A percentile compares a stretch with the other conserved stretches of the same genome.
Conservation (phyloP, 1,140 invertebrate genomes). For the Drosophila obscura region DNA sequence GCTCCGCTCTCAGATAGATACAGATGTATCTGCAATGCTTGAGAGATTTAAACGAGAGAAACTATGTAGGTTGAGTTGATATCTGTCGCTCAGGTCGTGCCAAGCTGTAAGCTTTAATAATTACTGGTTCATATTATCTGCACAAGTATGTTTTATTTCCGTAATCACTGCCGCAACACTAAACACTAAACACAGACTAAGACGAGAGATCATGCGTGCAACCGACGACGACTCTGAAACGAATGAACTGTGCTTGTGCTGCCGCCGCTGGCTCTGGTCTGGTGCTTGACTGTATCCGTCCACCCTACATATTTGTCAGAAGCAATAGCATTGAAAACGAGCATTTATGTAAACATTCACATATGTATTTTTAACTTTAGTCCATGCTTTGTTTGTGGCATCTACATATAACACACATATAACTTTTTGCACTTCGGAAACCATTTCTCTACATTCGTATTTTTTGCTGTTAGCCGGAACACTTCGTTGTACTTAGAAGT, state of each 20-base stretch:
- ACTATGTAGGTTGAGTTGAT: slow-evolving; percentile 33
- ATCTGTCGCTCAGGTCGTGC: slow-evolving; percentile 28
- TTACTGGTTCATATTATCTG: slow-evolving; percentile 52
- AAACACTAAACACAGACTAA: slow-evolving; percentile 9
- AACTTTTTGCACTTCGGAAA: too few relatives aligned
- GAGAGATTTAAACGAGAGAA: slow-evolving; percentile 33
- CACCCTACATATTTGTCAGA: slow-evolving; percentile 43
- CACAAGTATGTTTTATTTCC: slow-evolving; percentile 45
- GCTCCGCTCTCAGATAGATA: background rate
- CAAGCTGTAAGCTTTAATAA: slow-evolving; percentile 21
- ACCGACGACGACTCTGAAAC: slow-evolving; percentile 49
- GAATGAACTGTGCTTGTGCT: slow-evolving; percentile 39
- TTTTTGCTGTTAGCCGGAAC: too few relatives aligned
- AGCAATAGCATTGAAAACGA: background rate
- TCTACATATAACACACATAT: too few relatives aligned
- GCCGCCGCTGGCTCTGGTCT: slow-evolving; percentile 15
- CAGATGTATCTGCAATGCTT: too few relatives aligned
- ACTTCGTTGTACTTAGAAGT: too few relatives aligned
- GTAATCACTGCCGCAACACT: slow-evolving; percentile 18
- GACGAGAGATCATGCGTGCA: slow-evolving; percentile 43
- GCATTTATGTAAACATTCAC: too few relatives aligned
- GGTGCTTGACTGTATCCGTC: background rate
- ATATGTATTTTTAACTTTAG: too few relatives aligned
- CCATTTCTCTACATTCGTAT: too few relatives aligned
- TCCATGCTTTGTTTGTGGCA: too few relatives aligned